Conservation (phyloP, 2,797 vertebrate species). For the Menidia menidia region DNA sequence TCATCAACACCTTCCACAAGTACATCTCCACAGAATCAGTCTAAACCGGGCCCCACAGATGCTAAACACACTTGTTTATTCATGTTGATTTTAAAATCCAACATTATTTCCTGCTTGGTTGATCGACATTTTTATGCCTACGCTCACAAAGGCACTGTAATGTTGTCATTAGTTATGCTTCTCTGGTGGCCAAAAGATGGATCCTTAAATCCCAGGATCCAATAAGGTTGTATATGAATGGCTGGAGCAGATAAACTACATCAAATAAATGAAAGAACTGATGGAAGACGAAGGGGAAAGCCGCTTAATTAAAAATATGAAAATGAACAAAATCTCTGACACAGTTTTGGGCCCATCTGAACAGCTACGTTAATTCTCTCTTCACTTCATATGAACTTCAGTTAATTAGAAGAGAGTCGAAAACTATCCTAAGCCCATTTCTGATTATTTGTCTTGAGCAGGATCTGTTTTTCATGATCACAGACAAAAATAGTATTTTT, state of each 20-base stretch:
- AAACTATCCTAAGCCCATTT: conserved; percentile 43
- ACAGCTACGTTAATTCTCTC: conserved; percentile 58
- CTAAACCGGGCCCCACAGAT: conserved; percentile 41
- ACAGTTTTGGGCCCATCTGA: conserved; percentile 67
- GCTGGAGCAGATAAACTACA: conserved; percentile 84
- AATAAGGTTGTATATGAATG: conserved; percentile 80
- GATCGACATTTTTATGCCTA: conserved; percentile 81
- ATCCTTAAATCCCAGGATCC: conserved; percentile 78
- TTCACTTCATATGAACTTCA: conserved; percentile 45
- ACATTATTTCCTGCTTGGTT: conserved; percentile 86
- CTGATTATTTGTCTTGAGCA: conserved; percentile 32
- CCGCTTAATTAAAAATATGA: conserved; percentile 86
- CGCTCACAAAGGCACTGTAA: conserved; percentile 82
- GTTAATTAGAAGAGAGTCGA: conserved; percentile 48
- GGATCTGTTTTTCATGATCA: conserved; percentile 17
- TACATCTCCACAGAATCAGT: conserved; percentile 42
- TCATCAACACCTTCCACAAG: conserved; percentile 25
- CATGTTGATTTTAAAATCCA: conserved; percentile 82
- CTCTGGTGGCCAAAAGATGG: conserved; percentile 84
- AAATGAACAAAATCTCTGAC: conserved; percentile 83
- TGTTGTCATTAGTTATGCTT: conserved; percentile 88
- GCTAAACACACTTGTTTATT: conserved; percentile 78
- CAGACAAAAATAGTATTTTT: conserved; percentile 3
- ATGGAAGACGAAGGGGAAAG: conserved; percentile 72
- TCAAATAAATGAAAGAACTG: conserved; percentile 75